A percentile compares a stretch with the other conserved stretches of the same genome.
phyloP scores from a whole-genome alignment of 30 jellyfish, hydroid and myxozoan species.

The Chrysaora quinquecirrha region DNA sequence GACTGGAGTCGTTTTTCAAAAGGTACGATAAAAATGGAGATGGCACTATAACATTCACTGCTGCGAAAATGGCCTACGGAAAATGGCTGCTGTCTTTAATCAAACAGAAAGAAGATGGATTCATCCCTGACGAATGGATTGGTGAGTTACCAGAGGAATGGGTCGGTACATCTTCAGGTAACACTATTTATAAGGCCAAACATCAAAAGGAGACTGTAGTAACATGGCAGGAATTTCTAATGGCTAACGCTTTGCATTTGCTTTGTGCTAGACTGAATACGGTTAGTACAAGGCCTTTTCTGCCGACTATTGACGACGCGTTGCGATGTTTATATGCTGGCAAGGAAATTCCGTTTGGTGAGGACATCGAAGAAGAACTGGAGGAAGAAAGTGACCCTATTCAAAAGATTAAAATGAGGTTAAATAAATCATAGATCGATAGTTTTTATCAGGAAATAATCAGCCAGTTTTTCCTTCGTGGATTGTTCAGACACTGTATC shows the following conservation, averaged over 20 bases:
- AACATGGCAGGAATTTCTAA: slow-evolving; percentile 51
- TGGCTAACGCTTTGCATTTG: slow-evolving; percentile 41
- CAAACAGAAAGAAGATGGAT: slow-evolving; percentile 1
- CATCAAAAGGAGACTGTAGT: slow-evolving; percentile 15
- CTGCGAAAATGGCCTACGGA: slow-evolving; percentile 55
- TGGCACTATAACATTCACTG: slow-evolving; percentile 19
- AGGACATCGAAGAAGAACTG: neutral
- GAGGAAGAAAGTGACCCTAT: slow-evolving; percentile 27
- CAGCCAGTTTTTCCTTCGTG: too few species aligned
- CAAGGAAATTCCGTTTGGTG: neutral
- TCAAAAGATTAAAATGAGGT: slow-evolving; percentile 15
- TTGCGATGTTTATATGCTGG: slow-evolving; percentile 3
- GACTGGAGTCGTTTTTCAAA: slow-evolving; percentile 39
- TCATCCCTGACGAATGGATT: slow-evolving; percentile 38
- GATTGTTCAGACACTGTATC: too few species aligned
- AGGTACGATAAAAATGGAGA: slow-evolving; percentile 7
- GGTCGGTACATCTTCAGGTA: slow-evolving; percentile 5
- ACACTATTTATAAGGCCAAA: neutral
- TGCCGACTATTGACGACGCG: slow-evolving; percentile 60
- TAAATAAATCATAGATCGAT: neutral
- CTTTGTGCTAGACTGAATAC: slow-evolving; percentile 64
- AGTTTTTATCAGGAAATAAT: too few species aligned
- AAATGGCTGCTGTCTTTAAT: slow-evolving; percentile 53
- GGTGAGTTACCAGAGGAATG: slow-evolving; percentile 61
- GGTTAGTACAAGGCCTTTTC: slow-evolving; percentile 32